Base-by-base conservation (phyloP, 2,888 invertebrate species). In the Perithous albicinctus region DNA sequence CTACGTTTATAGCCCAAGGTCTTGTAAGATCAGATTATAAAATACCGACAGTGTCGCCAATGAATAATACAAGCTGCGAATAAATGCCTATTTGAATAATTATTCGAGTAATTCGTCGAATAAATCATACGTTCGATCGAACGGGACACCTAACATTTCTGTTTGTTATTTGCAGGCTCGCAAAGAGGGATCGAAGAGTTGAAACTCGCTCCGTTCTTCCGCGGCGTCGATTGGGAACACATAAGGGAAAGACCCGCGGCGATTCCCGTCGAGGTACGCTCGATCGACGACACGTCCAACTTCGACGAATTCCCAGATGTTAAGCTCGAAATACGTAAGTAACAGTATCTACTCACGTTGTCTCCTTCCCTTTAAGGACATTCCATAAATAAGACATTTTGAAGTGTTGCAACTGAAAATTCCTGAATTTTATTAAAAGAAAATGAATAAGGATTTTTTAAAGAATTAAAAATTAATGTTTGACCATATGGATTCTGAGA, bases 271-370 rank as follows among this genome's bases (percentile, higher is more conserved):
- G 98, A 99, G 92, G 99, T 99, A 80, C 97, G 97, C 93, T 99
- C 99, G 86, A 99, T 99, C 89, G 99, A 99, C 93, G 99, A 99
- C 93, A 99, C 99, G 54, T 99, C 99, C 86, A 99, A 99, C 94
- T 99, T 99, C 93, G 99, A 99, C 94, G 99, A 99, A 90, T 99
- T 99, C 95, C 99, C 99, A 5, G 99, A 99, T 94, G 99, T 99
- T 90, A 99, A 99, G 93, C 95, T 99, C 87, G 98, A 98, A 95
- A 98, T 99, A 94, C 98, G 99, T 99, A 95, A 96, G 98, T 96
- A 61, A 75, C 7, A 64, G 26, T 26, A 59, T 51, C 29, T 67
- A 20, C 63, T 76, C 46, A n/a, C 41, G 43, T 26, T 72, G 61
- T 23, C 8, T 51, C 46, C 61, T 46, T 54, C 59, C 74, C 48